Evolutionary conservation across 1,140 invertebrate species (phyloP), one percentile per base, ranked within the genome.

Genomic region (Drosophila trapezifrons): DNA sequence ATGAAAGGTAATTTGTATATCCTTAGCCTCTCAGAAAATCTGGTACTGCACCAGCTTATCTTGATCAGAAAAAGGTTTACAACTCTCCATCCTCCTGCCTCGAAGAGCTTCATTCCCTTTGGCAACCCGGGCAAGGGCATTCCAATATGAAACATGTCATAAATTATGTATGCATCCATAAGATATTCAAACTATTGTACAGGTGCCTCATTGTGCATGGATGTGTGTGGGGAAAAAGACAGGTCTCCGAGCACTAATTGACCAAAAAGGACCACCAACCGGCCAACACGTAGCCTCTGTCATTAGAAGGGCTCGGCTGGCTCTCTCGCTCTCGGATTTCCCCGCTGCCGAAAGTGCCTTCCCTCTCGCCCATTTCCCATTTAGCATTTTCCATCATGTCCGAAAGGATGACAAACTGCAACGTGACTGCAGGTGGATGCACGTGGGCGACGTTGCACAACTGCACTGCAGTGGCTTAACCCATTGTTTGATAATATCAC

Each of bases 401-500:
- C 63, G 56, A 70, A 79, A 86, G 84, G 83, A 87, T 83, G 83
- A 86, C 83, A 86, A 86, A 86, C 71, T 87, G 83, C 83, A 87
- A 87, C 83, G 84, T 87, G 84, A 89, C 82, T 86, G 82, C 82
- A 81, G 74, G 54, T 65, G 71, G 57, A 32, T 80, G 81, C 83
- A 86, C 79, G 84, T 86, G 79, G 72, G 59, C 72, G 46, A 57
- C 73, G 65, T 51, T 74, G 52, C 75, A 70, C 69, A 78, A 76
- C 76, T 73, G 49, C 49, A 52, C 51, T 74, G 56, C 57, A 64
- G 59, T 45, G 72, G 75, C 66, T 78, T 60, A 55, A 66, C 84
- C 84, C 72, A 84, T 89, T 84, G 87, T 80, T 89, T 84, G 78
- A 78, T 80, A 83, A 80, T 89, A 89, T 84, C n/a, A n/a, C n/a